Evolutionary conservation across 2,113 vertebrate species (phyloP), one percentile per base, ranked within the genome.

Genomic region (Gallinago undulata): DNA sequence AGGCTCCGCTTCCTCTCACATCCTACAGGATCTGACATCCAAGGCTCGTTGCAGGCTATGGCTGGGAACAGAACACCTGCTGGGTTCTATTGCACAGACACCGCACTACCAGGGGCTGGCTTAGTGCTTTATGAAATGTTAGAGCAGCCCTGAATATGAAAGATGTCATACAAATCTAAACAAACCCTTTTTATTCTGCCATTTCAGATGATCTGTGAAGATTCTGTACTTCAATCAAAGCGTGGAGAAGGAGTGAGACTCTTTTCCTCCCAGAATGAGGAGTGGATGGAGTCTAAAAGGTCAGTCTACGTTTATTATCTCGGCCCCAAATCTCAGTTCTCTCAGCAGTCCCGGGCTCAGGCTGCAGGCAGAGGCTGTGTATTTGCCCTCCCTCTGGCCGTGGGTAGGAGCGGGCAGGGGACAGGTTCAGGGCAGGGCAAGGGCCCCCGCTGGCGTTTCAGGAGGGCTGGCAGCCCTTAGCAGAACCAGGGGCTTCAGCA

Each of bases 221-320:
- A 43, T 15, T 51, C 70, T 39, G 35, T 9, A n/a, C 48, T 80
- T 50, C 11, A 13, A 19, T 22, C 59, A 39, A 69, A 15, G 41
- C 1, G 31, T 12, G 59, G 74, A 66, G 84, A 62, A 66, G 70
- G n/a, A 83, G 17, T 0, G 35, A 69, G 41, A 10, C 19, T 15
- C 11, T 33, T 7, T 19, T 22, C 45, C 62, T 30, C 8, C 47
- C 56, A 8, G 68, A 43, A 16, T 18, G 17, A 63, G 30, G 9
- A 15, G 64, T 0, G 2, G 41, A 6, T 39, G 1, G 8, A 10
- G 12, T 10, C 19, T 56, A 1, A 8, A 22, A n/a, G 75, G 22
- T 70, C 27, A 9, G 60, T 2, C 19, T 13, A 0, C 0, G 0
- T 33, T 55, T 16, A 3, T 10, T 23, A 7, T 18, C 33, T 33